phyloP scores from a whole-genome alignment of 2,797 vertebrate genomes.

The Anisognathus igniventris region DNA sequence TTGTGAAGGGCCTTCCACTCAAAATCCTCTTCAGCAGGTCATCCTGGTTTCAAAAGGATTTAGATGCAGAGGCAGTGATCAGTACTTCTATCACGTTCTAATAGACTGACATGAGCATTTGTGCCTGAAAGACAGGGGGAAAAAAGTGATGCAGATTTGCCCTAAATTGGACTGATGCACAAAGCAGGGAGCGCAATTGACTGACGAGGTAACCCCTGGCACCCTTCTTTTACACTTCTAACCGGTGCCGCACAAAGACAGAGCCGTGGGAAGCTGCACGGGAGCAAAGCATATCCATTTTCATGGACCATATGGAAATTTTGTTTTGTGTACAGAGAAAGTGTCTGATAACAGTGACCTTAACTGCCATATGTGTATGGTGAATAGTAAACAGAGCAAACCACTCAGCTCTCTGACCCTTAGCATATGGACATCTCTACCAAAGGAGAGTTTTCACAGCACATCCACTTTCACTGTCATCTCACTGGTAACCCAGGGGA shows the following conservation, averaged over 20 bases:
- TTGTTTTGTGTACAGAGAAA: slow-evolving; percentile 90
- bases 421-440: slow-evolving; percentile 94
- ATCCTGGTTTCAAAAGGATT: slow-evolving; percentile 91
- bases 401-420: slow-evolving; percentile 89
- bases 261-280: slow-evolving; percentile 91
- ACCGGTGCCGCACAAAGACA: slow-evolving; percentile 75
- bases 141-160: slow-evolving; percentile 74
- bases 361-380: slow-evolving; percentile 89
- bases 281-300: slow-evolving; percentile 86
- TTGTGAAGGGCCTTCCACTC: slow-evolving; percentile 91
- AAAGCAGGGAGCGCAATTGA: slow-evolving; percentile 76
- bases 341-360: slow-evolving; percentile 92
- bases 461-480: slow-evolving; percentile 77
- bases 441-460: slow-evolving; percentile 88
- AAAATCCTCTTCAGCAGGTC: slow-evolving; percentile 94
- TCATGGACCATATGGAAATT: slow-evolving; percentile 99
- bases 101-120: slow-evolving; percentile 87
- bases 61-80: slow-evolving; percentile 86
- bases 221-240: slow-evolving; percentile 76
- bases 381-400: slow-evolving; percentile 92
- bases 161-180: slow-evolving; percentile 81
- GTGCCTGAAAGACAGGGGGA: slow-evolving; percentile 81
- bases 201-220: slow-evolving; percentile 76
- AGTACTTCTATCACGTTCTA: slow-evolving; percentile 94
- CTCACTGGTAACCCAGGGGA: slow-evolving; percentile 85